These are phyloP conservation scores for Pocota personata DNA, from an alignment of 2,888 invertebrate species.

Conservation along the genomic window DNA sequence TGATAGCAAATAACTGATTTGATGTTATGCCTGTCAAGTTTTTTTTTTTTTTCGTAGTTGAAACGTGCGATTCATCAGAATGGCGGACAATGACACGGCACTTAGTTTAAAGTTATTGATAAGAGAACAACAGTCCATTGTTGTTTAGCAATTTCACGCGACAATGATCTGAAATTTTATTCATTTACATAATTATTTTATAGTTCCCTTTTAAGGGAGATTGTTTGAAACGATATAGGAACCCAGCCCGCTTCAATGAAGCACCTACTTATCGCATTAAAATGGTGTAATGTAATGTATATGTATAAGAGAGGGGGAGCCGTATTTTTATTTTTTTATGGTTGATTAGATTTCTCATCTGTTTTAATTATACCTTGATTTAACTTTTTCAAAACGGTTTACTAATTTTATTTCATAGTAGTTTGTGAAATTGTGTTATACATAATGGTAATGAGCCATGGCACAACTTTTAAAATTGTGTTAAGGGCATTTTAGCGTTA, in stretches of 20 bases:
- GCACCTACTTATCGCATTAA: no score
- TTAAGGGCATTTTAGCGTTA: no score
- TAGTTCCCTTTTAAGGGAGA: not conserved
- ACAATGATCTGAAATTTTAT: not conserved
- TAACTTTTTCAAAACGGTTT: not conserved
- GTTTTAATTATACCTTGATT: slow-evolving; percentile 5
- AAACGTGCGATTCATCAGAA: slow-evolving; percentile 22
- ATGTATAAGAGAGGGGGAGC: not conserved
- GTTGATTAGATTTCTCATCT: not conserved
- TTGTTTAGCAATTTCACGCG: not conserved
- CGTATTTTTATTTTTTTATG: not conserved
- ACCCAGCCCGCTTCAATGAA: not conserved
- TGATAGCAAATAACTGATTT: not conserved
- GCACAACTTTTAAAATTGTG: no score
- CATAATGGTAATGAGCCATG: no score
- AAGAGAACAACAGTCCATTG: not conserved
- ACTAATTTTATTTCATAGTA: not conserved
- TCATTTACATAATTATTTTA: slow-evolving; percentile 1
- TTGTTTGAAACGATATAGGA: not conserved
- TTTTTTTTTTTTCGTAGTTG: not conserved
- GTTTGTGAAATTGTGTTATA: not conserved
- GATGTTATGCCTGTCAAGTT: not conserved
- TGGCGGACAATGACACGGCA: slow-evolving; percentile 50
- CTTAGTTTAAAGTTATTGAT: slow-evolving; percentile 12
- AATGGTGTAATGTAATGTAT: not conserved